These are phyloP conservation scores for Amaurobius ferox DNA, from an alignment of 2,888 invertebrate species.

Conservation along the genomic window DNA sequence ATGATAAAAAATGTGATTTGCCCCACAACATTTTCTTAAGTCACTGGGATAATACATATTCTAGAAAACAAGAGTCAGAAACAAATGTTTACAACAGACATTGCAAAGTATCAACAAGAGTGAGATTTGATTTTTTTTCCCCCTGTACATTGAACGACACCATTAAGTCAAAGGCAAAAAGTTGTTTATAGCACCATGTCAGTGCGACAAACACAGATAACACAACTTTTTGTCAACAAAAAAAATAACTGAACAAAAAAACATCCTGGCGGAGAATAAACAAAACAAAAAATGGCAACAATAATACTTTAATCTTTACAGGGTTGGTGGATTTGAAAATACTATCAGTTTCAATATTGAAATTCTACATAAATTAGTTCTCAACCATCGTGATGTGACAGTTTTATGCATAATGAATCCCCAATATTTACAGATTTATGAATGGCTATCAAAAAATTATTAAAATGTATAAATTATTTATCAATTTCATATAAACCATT, in stretches of 20 bases:
- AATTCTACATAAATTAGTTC: no score
- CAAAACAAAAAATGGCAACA: slow-evolving; percentile 56
- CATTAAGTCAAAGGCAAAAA: slow-evolving; percentile 37
- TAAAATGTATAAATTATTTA: no score
- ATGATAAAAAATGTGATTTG: slow-evolving; percentile 44
- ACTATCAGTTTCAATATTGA: neutral
- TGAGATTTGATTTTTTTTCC: slow-evolving; percentile 16
- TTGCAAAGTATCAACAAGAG: slow-evolving; percentile 11
- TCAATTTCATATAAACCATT: no score
- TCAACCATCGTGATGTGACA: no score
- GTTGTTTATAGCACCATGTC: slow-evolving; percentile 68
- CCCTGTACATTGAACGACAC: no score
- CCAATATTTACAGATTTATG: no score
- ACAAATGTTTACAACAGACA: slow-evolving; percentile 58
- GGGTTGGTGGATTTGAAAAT: neutral
- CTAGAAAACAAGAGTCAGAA: neutral
- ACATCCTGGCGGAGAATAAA: slow-evolving; percentile 57
- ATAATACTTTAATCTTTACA: slow-evolving; percentile 58
- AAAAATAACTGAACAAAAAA: slow-evolving; percentile 29
- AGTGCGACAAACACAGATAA: slow-evolving; percentile 66
- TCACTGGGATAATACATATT: slow-evolving; percentile 44
- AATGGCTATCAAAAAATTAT: no score
- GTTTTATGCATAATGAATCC: no score
- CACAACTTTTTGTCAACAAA: slow-evolving; percentile 52
- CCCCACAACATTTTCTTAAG: slow-evolving; percentile 39